phyloP scores from a whole-genome alignment of 2,888 invertebrate species.

The Leptinotarsa tumamoca region DNA sequence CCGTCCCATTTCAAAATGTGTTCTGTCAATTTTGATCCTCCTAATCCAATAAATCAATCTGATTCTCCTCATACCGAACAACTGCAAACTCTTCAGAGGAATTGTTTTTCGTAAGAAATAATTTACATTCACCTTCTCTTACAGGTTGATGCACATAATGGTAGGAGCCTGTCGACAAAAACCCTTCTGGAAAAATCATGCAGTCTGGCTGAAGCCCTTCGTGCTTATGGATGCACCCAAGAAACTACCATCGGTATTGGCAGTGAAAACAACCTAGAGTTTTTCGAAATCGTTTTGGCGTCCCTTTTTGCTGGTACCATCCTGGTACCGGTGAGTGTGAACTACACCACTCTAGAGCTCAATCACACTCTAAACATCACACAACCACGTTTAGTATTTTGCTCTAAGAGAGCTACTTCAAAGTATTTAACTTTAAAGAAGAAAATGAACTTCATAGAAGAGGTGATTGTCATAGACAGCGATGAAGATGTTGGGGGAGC shows the following conservation, averaged over 20 bases:
- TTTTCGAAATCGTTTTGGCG: slow-evolving; percentile 54
- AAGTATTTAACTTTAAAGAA: slow-evolving; percentile 69
- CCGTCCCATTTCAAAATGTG: too few species aligned
- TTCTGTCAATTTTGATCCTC: too few species aligned
- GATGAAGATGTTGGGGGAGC: slow-evolving; percentile 33
- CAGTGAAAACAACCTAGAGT: slow-evolving; percentile 55
- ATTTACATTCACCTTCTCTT: background rate
- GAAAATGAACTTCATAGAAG: slow-evolving; percentile 61
- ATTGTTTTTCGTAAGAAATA: too few species aligned
- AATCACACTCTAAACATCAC: slow-evolving; percentile 73
- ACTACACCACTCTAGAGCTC: slow-evolving; percentile 46
- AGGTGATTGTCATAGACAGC: slow-evolving; percentile 70
- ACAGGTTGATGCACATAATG: slow-evolving; percentile 56
- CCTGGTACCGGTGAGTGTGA: slow-evolving; percentile 53
- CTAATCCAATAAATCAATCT: too few species aligned
- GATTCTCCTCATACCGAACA: too few species aligned
- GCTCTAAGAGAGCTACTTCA: slow-evolving; percentile 71
- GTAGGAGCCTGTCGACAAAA: slow-evolving; percentile 46
- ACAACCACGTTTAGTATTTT: slow-evolving; percentile 76
- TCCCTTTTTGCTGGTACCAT: slow-evolving; percentile 54
- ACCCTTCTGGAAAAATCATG: slow-evolving; percentile 50
- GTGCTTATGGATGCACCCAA: slow-evolving; percentile 46
- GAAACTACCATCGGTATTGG: slow-evolving; percentile 52
- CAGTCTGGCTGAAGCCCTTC: slow-evolving; percentile 52
- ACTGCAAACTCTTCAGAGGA: too few species aligned